Evolutionary conservation across 2,797 vertebrate species (phyloP).

Genomic region (Danio tinwini): DNA sequence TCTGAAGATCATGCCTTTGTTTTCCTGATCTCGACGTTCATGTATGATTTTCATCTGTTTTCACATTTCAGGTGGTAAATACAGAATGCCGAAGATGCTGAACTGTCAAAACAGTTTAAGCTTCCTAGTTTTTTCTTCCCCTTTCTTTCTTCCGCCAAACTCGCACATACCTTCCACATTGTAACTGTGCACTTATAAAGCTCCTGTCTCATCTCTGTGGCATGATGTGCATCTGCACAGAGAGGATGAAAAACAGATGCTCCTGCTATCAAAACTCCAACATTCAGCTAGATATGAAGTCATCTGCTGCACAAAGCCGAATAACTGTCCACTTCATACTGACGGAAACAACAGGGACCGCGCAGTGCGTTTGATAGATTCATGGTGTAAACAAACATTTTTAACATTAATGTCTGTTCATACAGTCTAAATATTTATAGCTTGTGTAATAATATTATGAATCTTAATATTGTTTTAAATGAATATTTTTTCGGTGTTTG

Average conservation of each 20-base stretch:
- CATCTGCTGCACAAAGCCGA: conserved; percentile 21
- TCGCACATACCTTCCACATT: conserved; percentile 2
- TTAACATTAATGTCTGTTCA: neutral
- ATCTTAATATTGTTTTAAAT: neutral
- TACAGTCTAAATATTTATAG: neutral
- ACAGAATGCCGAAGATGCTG: neutral
- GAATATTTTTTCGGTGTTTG: neutral
- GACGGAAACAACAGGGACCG: neutral
- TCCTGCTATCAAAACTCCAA: conserved; percentile 60
- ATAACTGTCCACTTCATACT: neutral
- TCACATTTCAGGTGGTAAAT: neutral
- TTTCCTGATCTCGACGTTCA: neutral
- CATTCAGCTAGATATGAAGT: conserved; percentile 64
- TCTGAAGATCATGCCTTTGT: neutral
- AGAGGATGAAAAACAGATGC: conserved; percentile 72
- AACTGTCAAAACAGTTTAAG: conserved; percentile 1
- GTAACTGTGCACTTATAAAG: neutral
- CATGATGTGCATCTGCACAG: conserved; percentile 46
- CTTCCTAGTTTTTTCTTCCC: neutral
- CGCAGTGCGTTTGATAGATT: neutral
- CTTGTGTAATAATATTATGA: neutral
- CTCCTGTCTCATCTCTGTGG: conserved; percentile 60
- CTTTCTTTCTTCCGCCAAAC: neutral
- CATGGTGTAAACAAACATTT: neutral
- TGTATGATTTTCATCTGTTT: conserved; percentile 1